Conservation (phyloP, 2,888 invertebrate species). For the Yponomeuta plumbellus region DNA sequence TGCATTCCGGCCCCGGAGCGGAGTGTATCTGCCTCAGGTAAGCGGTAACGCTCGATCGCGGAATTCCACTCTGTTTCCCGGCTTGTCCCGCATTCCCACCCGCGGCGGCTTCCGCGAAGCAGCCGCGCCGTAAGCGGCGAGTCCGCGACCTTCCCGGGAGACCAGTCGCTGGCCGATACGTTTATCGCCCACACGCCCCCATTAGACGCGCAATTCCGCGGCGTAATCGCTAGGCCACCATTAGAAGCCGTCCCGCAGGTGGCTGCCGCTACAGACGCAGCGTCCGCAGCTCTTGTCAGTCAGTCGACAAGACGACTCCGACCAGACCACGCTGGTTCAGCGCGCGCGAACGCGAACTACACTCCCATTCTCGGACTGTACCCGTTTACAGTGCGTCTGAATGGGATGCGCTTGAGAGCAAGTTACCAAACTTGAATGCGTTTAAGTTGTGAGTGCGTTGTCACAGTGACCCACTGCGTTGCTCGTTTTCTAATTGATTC, state of each 20-base stretch:
- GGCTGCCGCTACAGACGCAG: conserved; percentile 27
- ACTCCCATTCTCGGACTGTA: conserved; percentile 35
- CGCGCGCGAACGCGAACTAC: conserved; percentile 28
- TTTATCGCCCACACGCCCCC: conserved; percentile 57
- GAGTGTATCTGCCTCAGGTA: conserved; percentile 10
- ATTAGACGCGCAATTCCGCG: conserved; percentile 50
- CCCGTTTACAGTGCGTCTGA: conserved; percentile 24
- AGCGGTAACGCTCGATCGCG: neutral
- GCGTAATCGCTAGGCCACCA: conserved; percentile 60
- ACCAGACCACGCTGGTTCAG: conserved; percentile 50
- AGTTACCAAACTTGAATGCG: conserved; percentile 29
- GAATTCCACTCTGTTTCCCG: conserved; percentile 19
- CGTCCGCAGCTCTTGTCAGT: conserved; percentile 36
- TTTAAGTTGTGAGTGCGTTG: conserved; percentile 21
- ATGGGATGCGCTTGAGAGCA: conserved; percentile 26
- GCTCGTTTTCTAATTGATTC: conserved; percentile 15
- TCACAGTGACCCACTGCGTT: conserved; percentile 33
- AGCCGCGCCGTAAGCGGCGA: conserved; percentile 37
- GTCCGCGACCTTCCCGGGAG: conserved; percentile 34
- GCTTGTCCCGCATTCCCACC: conserved; percentile 61
- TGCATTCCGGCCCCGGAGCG: conserved; percentile 10
- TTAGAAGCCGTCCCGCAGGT: conserved; percentile 54
- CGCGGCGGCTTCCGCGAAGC: conserved; percentile 57
- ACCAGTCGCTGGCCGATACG: conserved; percentile 38
- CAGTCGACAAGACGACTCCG: conserved; percentile 65